Conservation (phyloP, 2,888 invertebrate genomes). For the Leucoptera coffeella region DNA sequence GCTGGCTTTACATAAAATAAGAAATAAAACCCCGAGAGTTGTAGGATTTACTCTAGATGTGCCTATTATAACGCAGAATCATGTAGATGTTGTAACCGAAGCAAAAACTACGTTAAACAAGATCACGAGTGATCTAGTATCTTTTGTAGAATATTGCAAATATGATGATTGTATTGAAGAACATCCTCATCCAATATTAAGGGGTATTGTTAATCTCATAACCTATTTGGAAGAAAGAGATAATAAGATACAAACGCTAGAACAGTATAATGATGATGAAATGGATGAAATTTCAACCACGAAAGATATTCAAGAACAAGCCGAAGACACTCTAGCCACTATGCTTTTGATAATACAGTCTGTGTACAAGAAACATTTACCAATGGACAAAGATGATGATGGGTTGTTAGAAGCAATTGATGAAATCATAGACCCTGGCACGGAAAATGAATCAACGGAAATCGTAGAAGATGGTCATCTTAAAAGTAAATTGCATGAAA, state of each 20-base stretch:
- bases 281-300: slow-evolving; percentile 13
- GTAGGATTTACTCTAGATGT: slow-evolving; percentile 13
- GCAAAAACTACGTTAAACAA: slow-evolving; percentile 18
- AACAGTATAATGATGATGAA: slow-evolving; percentile 11
- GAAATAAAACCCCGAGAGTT: slow-evolving; percentile 18
- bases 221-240: slow-evolving; percentile 16
- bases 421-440: slow-evolving; percentile 20
- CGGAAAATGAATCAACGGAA: slow-evolving; percentile 30
- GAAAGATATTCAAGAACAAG: slow-evolving; percentile 8
- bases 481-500: slow-evolving; percentile 58
- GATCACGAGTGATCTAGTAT: slow-evolving; percentile 14
- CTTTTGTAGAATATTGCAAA: slow-evolving; percentile 23
- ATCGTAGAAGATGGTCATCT: slow-evolving; percentile 59
- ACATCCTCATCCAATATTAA: slow-evolving; percentile 33
- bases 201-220: slow-evolving; percentile 17
- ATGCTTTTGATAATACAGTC: slow-evolving; percentile 25
- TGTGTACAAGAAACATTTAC: slow-evolving; percentile 34
- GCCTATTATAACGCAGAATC: slow-evolving; percentile 20
- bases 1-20: slow-evolving; percentile 21
- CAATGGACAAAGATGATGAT: slow-evolving; percentile 14
- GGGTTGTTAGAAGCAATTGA: slow-evolving; percentile 29
- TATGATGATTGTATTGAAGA: slow-evolving; percentile 12
- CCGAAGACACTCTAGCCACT: slow-evolving; percentile 30
- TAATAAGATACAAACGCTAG: too few relatives aligned
- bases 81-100: slow-evolving; percentile 23